Base-by-base conservation (phyloP, 2,797 vertebrate species). In the Heterohyrax brucei region DNA sequence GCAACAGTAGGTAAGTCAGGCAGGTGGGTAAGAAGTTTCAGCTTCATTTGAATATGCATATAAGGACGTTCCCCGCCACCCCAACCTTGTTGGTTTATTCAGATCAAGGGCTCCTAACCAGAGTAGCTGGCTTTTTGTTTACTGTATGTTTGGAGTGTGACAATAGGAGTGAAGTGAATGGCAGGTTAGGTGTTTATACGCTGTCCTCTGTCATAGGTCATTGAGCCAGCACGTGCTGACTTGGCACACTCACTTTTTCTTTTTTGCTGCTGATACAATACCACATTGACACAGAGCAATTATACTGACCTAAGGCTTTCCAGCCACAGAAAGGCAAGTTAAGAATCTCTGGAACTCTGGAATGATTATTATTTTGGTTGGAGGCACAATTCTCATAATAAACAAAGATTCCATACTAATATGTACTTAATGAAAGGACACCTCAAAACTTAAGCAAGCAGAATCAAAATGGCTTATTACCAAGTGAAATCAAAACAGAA, bases 351-450 rank as follows among this genome's bases (percentile, higher is more conserved):
- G 50, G 21, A 70, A 48, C 16, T 89, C 85, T 33, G 33, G 62
- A 24, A 44, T 78, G 62, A 26, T 30, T 66, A 66, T 30, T 66
- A 66, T 87, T 80, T 81, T 70, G 61, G 53, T 59, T 89, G 70
- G 66, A 92, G 59, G 87, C 12, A 92, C 50, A 88, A 46, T 50
- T 5, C 21, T 66, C 53, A 80, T 46, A 33, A 50, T 33, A 72
- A 83, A 82, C 26, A 73, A 84, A 75, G 39, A 90, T 46, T 59
- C 59, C 50, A 50, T 92, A 81, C 8, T 84, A 66, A 80, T 93
- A 61, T 61, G 53, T 84, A 28, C n/a, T 85, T 82, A 59, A 64
- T 26, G 53, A 72, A 73, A 66, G n/a, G 53, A 73, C 33, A 62
- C 19, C 19, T 22, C 26, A 12, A 22, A 77, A 80, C 59, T 50